phyloP scores from a whole-genome alignment of 2,113 vertebrate species.

The Rhagologus leucostigma region DNA sequence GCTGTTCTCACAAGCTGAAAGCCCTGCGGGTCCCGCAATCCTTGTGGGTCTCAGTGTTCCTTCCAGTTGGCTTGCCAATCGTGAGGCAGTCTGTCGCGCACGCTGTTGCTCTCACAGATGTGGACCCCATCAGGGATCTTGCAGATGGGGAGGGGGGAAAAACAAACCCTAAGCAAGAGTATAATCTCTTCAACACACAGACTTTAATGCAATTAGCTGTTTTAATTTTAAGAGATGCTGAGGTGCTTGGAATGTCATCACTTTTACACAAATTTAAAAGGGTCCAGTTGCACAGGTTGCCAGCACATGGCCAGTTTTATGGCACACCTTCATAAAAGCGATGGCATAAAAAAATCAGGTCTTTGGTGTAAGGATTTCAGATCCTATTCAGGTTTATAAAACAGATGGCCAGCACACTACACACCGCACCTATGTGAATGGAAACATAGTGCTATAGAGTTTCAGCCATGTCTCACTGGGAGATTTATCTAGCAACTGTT shows the following conservation, averaged over 20 bases:
- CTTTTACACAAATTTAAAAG: slow-evolving; percentile 49
- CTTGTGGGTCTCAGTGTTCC: slow-evolving; percentile 28
- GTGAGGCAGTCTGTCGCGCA: background rate
- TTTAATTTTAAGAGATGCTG: slow-evolving; percentile 56
- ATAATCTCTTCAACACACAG: slow-evolving; percentile 33
- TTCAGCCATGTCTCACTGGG: slow-evolving; percentile 63
- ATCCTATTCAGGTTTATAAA: slow-evolving; percentile 56
- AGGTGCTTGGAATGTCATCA: slow-evolving; percentile 68
- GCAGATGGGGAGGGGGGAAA: background rate
- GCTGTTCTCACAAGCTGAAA: slow-evolving; percentile 21
- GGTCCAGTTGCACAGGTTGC: slow-evolving; percentile 61
- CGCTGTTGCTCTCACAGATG: slow-evolving; percentile 31
- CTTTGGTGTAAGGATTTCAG: slow-evolving; percentile 53
- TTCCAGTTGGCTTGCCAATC: slow-evolving; percentile 40
- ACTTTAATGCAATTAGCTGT: slow-evolving; percentile 63
- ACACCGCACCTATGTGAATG: slow-evolving; percentile 60
- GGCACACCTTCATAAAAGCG: slow-evolving; percentile 69
- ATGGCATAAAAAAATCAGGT: slow-evolving; percentile 61
- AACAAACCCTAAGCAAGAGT: background rate
- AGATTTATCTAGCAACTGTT: slow-evolving; percentile 50
- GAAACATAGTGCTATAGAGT: slow-evolving; percentile 57
- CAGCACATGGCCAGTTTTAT: slow-evolving; percentile 71
- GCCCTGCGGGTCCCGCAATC: slow-evolving; percentile 4
- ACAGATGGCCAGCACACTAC: slow-evolving; percentile 70
- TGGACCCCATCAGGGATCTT: slow-evolving; percentile 41